Evolutionary conservation across 2,113 vertebrate species (phyloP).

Genomic region (Myxocyprinus asiaticus): DNA sequence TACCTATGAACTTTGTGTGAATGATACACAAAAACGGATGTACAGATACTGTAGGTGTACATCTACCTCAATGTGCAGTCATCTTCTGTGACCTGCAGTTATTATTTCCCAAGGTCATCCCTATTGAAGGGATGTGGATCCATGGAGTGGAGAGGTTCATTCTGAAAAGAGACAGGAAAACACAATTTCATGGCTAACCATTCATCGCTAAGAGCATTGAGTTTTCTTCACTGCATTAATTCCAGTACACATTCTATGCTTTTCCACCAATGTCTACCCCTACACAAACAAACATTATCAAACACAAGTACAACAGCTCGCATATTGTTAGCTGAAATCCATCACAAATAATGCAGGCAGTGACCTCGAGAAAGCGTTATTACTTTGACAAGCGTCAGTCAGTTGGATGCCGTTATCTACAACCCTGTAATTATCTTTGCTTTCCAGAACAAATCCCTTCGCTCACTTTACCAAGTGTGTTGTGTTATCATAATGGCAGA

Average conservation of each 20-base stretch:
- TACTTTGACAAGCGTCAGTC: conserved; percentile 39
- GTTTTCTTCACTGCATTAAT: not conserved
- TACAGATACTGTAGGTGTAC: no score
- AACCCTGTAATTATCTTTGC: conserved; percentile 43
- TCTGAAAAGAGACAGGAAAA: conserved; percentile 21
- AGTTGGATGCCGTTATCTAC: conserved; percentile 21
- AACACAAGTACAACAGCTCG: conserved; percentile 1
- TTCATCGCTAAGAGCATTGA: conserved; percentile 28
- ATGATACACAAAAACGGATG: no score
- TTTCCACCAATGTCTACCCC: conserved; percentile 5
- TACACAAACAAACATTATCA: conserved; percentile 4
- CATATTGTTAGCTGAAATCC: not conserved
- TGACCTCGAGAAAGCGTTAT: conserved; percentile 31
- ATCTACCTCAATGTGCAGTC: no score
- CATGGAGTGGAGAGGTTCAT: not conserved
- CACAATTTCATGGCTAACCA: conserved; percentile 23
- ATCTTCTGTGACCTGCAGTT: no score
- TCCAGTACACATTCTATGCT: conserved; percentile 9
- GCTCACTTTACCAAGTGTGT: conserved; percentile 42
- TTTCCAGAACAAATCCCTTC: conserved; percentile 52
- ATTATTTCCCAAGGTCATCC: conserved; percentile 1
- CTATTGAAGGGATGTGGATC: conserved; percentile 18
- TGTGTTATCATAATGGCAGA: conserved; percentile 53
- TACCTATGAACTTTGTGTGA: no score
- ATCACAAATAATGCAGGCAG: conserved; percentile 8